phyloP scores from a whole-genome alignment of 2,797 vertebrate genomes.

The Sandelia bainsii region DNA sequence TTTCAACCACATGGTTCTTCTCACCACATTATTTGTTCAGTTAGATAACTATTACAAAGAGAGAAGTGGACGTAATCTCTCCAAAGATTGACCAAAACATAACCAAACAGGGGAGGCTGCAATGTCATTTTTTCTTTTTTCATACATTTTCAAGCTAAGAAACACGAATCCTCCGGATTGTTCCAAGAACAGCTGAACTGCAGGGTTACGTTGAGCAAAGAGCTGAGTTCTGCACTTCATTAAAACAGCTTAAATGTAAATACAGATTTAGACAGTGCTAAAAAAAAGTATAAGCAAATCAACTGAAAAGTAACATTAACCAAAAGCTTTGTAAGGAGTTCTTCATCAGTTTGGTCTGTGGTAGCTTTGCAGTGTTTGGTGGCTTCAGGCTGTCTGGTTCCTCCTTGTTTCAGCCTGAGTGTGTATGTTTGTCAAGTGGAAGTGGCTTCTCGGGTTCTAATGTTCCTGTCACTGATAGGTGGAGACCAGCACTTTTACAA shows the following conservation, averaged over 20 bases:
- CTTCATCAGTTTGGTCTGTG: constrained; percentile 7
- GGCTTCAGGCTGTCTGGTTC: constrained; percentile 16
- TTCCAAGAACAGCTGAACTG: constrained; percentile 3
- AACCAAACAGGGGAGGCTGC: too few species aligned
- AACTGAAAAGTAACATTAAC: constrained; percentile 1
- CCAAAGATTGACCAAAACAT: too few species aligned
- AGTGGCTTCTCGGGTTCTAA: constrained; percentile 72
- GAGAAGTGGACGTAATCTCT: too few species aligned
- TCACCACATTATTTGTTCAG: too few species aligned
- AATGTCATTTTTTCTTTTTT: too few species aligned
- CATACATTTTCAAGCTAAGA: constrained; percentile 1
- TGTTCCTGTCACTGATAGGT: constrained; percentile 78
- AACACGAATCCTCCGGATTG: neutral
- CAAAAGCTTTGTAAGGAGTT: constrained; percentile 18
- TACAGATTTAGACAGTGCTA: neutral
- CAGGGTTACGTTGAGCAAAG: neutral
- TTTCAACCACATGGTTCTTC: too few species aligned
- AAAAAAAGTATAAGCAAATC: neutral
- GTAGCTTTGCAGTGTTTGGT: constrained; percentile 18
- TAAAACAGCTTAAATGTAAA: constrained; percentile 15
- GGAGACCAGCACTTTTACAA: constrained; percentile 75
- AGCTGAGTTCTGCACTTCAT: constrained; percentile 21
- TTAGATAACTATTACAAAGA: too few species aligned
- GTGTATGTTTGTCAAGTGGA: constrained; percentile 77
- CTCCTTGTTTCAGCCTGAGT: constrained; percentile 13